A percentile compares a stretch with the other conserved stretches of the same genome.
These are phyloP conservation scores for Drosophila barbarae DNA, from an alignment of 2,888 invertebrate species.

Conservation along the genomic window DNA sequence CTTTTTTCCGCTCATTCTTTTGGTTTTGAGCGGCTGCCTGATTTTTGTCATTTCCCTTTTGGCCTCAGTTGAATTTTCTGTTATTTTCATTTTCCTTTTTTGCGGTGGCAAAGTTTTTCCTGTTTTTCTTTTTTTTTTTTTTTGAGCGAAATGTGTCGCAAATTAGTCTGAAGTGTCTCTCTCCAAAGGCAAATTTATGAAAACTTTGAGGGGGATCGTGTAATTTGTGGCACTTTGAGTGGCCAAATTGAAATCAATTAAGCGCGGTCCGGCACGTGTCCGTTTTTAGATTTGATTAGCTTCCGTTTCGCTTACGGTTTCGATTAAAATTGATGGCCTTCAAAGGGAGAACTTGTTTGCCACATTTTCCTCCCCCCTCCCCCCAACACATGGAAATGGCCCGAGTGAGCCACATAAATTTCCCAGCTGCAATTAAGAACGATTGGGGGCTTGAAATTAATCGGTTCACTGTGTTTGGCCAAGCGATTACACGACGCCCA, in stretches of 20 bases:
- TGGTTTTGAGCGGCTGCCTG: slow-evolving; percentile 38
- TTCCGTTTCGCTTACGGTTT: slow-evolving; percentile 34
- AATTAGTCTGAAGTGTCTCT: slow-evolving; percentile 69
- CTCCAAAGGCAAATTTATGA: slow-evolving; percentile 62
- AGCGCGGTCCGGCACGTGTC: slow-evolving; percentile 52
- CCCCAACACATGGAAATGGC: not conserved
- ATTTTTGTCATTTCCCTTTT: slow-evolving; percentile 64
- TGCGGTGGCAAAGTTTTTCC: slow-evolving; percentile 23
- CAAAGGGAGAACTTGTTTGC: slow-evolving; percentile 19
- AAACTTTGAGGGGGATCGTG: slow-evolving; percentile 42
- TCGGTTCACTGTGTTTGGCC: slow-evolving; percentile 25
- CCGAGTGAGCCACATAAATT: slow-evolving; percentile 31
- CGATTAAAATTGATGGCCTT: slow-evolving; percentile 43
- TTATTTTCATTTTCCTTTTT: slow-evolving; percentile 15
- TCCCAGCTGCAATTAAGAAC: slow-evolving; percentile 27
- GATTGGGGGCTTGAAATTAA: slow-evolving; percentile 3
- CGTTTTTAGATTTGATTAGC: slow-evolving; percentile 43
- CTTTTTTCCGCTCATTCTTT: slow-evolving; percentile 19
- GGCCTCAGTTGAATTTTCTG: slow-evolving; percentile 17
- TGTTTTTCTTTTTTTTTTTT: slow-evolving; percentile 10
- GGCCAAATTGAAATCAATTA: slow-evolving; percentile 68
- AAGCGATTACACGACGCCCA: slow-evolving; percentile 17
- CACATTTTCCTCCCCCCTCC: slow-evolving; percentile 4
- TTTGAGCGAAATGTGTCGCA: slow-evolving; percentile 59
- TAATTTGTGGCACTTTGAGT: slow-evolving; percentile 65